A percentile compares a stretch with the other conserved stretches of the same genome.
These are phyloP conservation scores for Bombus balteatus DNA, from an alignment of 1,140 invertebrate species.

Conservation along the genomic window DNA sequence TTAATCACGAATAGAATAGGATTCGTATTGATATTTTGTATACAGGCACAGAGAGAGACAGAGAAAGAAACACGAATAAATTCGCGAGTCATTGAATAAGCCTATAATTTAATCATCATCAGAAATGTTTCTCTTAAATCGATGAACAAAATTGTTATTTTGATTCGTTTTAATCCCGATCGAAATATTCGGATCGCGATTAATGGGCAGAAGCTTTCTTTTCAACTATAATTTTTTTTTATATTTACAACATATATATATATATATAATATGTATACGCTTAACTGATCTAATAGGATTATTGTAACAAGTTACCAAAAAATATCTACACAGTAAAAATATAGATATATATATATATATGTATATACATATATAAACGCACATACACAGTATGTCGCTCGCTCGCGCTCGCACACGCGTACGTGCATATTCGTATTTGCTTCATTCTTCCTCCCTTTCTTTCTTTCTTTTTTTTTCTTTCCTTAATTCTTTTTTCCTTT, in stretches of 20 bases:
- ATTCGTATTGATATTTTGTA: not conserved
- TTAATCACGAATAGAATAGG: not conserved
- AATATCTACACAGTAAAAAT: slow-evolving; percentile 77
- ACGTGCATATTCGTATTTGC: slow-evolving; percentile 24
- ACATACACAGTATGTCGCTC: slow-evolving; percentile 52
- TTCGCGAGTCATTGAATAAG: slow-evolving; percentile 25
- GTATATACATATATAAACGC: slow-evolving; percentile 66
- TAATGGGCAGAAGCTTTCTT: slow-evolving; percentile 42
- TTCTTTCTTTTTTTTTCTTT: not conserved
- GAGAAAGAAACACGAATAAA: slow-evolving; percentile 15
- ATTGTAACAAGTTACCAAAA: slow-evolving; percentile 76
- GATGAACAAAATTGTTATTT: slow-evolving; percentile 55
- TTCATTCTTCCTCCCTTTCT: not conserved
- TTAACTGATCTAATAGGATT: slow-evolving; percentile 62
- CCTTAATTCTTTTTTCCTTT: not conserved
- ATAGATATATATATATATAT: slow-evolving; percentile 58
- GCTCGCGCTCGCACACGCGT: not conserved
- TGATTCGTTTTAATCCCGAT: slow-evolving; percentile 37
- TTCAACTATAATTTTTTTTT: slow-evolving; percentile 37
- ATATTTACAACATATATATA: slow-evolving; percentile 62
- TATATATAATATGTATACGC: slow-evolving; percentile 53
- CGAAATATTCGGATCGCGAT: not conserved
- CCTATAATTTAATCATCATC: slow-evolving; percentile 1
- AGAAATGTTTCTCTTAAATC: slow-evolving; percentile 17
- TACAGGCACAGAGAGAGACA: slow-evolving; percentile 35